A percentile compares a stretch with the other conserved stretches of the same genome.
Conservation (phyloP, 1,140 invertebrate genomes). For the Drosophila truncata region DNA sequence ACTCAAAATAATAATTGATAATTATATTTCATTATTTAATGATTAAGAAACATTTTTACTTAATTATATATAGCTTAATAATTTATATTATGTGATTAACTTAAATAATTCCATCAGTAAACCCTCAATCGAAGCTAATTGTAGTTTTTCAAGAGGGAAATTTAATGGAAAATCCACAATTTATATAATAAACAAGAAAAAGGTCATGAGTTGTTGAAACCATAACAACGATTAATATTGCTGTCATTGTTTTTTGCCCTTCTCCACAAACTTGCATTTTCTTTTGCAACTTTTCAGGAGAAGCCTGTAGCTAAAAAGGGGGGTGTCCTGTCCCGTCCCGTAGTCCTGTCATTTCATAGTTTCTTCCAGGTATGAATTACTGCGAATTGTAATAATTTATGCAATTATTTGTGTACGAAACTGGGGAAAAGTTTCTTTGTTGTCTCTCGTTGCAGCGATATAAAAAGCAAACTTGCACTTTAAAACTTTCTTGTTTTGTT, state of each 20-base stretch:
- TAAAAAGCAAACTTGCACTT: conserved; percentile 47
- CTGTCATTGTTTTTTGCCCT: conserved; percentile 11
- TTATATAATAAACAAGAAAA: not conserved
- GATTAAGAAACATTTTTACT: no score
- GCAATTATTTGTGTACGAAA: conserved; percentile 48
- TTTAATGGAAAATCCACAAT: not conserved
- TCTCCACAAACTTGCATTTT: not conserved
- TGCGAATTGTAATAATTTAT: conserved; percentile 51
- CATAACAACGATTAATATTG: conserved; percentile 25
- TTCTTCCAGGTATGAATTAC: conserved; percentile 46
- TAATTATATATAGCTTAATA: no score
- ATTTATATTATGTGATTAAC: no score
- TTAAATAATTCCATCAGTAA: not conserved
- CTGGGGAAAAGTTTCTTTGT: conserved; percentile 34
- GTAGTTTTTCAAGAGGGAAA: not conserved
- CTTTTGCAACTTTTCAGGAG: not conserved
- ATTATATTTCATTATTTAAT: no score
- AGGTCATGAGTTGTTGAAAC: not conserved
- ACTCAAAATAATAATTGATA: no score
- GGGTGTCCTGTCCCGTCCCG: not conserved
- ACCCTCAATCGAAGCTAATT: not conserved
- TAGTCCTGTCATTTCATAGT: conserved; percentile 36
- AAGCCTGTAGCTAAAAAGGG: not conserved
- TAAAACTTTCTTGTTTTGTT: conserved; percentile 36
- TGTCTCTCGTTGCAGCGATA: conserved; percentile 30